Evolutionary conservation across 2,888 invertebrate species (phyloP).

Genomic region (Pterobdella sp.): DNA sequence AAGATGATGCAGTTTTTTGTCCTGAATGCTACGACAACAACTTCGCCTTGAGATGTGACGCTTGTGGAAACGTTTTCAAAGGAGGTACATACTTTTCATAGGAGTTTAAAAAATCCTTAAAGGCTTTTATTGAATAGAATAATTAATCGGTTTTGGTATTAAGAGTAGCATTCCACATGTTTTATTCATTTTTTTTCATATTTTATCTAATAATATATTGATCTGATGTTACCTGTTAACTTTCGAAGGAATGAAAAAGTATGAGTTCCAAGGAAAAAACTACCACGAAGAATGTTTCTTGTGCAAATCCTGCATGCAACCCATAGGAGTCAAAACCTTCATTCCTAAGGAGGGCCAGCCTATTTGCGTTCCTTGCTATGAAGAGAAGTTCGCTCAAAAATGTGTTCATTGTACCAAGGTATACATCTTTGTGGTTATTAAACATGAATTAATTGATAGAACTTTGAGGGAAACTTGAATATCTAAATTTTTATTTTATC

Average conservation of each 20-base stretch:
- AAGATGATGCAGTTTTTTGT: conserved; percentile 97
- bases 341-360: conserved; percentile 92
- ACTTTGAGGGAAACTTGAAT: no score
- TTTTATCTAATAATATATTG: neutral
- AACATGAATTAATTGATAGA: neutral
- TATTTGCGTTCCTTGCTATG: conserved; percentile 96
- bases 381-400: conserved; percentile 97
- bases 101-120: no score
- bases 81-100: conserved; percentile 85
- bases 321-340: conserved; percentile 97
- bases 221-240: neutral
- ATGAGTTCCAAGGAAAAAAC: conserved; percentile 99
- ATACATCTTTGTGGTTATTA: neutral
- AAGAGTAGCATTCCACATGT: no score
- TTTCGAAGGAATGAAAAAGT: conserved; percentile 89
- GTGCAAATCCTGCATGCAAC: conserved; percentile 85
- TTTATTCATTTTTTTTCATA: neutral
- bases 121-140: no score
- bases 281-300: conserved; percentile 99
- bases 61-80: conserved; percentile 95
- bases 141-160: no score
- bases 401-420: conserved; percentile 56
- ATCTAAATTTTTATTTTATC: neutral
- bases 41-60: conserved; percentile 97
- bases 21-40: conserved; percentile 98